Evolutionary conservation across 1,140 invertebrate genomes (phyloP).

Genomic region (Hylaeus volcanicus): DNA sequence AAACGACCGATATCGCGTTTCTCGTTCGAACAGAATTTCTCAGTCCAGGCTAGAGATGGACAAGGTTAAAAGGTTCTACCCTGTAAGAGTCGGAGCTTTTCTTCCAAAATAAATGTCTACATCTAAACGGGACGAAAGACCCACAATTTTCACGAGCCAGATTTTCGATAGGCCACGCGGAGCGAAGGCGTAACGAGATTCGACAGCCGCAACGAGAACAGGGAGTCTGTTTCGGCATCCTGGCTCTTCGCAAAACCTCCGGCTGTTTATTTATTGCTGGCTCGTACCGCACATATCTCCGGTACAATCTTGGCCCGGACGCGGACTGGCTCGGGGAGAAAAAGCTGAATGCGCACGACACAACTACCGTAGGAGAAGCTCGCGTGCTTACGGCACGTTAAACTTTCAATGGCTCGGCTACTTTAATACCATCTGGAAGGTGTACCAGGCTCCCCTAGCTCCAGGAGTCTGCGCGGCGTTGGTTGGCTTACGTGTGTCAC

Average conservation of each 20-base stretch:
- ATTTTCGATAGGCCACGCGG: too few species aligned
- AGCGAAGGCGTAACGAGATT: neutral
- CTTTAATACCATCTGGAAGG: conserved; percentile 64
- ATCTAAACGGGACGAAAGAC: too few species aligned
- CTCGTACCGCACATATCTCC: conserved; percentile 57
- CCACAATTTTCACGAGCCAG: too few species aligned
- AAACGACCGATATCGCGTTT: too few species aligned
- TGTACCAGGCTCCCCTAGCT: conserved; percentile 25
- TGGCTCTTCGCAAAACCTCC: conserved; percentile 8
- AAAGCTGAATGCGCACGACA: conserved; percentile 66
- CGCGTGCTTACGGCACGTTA: conserved; percentile 66
- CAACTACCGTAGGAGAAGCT: conserved; percentile 49
- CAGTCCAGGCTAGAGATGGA: too few species aligned
- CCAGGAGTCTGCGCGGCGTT: conserved; percentile 30
- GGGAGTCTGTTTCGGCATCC: neutral
- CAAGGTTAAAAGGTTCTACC: too few species aligned
- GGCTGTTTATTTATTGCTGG: conserved; percentile 63
- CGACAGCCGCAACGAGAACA: neutral
- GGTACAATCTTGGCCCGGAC: conserved; percentile 55
- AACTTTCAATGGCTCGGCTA: conserved; percentile 67
- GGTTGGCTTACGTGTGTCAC: conserved; percentile 43
- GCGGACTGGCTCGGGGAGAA: conserved; percentile 13
- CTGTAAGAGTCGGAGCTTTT: too few species aligned
- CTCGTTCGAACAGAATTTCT: too few species aligned
- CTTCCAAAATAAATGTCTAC: too few species aligned